These are phyloP conservation scores for Drosophila prosaltans DNA, from an alignment of 1,140 invertebrate species.

Conservation along the genomic window DNA sequence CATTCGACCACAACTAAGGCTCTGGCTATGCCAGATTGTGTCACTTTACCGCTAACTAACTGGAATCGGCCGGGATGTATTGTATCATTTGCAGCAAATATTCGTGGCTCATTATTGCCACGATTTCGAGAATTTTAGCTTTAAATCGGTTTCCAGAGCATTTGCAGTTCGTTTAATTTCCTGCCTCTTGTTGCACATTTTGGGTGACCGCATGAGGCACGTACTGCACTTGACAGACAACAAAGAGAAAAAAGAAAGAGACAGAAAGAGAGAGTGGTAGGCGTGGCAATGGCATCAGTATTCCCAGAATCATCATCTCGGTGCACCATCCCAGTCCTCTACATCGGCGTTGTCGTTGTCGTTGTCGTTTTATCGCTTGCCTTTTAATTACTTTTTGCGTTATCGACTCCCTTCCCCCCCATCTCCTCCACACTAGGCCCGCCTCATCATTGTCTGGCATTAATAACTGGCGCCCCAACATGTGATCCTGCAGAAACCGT, in stretches of 20 bases:
- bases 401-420: constrained; percentile 46
- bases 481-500: constrained; percentile 31
- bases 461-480: constrained; percentile 37
- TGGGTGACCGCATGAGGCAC: constrained; percentile 62
- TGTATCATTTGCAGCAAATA: background rate
- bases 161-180: constrained; percentile 1
- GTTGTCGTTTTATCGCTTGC: constrained; percentile 40
- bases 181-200: constrained; percentile 46
- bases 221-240: constrained; percentile 72
- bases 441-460: no score
- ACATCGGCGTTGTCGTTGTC: constrained; percentile 13
- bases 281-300: constrained; percentile 62
- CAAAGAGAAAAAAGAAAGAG: background rate
- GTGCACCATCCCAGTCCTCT: constrained; percentile 23
- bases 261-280: constrained; percentile 11
- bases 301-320: constrained; percentile 11
- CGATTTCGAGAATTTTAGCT: background rate
- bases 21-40: no score
- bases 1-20: background rate
- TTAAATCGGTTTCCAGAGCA: background rate
- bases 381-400: constrained; percentile 77
- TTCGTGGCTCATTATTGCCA: background rate
- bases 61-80: background rate
- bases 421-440: background rate
- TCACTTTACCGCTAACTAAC: background rate